Conservation (phyloP, 2,888 invertebrate genomes). For the Philaethria dido region DNA sequence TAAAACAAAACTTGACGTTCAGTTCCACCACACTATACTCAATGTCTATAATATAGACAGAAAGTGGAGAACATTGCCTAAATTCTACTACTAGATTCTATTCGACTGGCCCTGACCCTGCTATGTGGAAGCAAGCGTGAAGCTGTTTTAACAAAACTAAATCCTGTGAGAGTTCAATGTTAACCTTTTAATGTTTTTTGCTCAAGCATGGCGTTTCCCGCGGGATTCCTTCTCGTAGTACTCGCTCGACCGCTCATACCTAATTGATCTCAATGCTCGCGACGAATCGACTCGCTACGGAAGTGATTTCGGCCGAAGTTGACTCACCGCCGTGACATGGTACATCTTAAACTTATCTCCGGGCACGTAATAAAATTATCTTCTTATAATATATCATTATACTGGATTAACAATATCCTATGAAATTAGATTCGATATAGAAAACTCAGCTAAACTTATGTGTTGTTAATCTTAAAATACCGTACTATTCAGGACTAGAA, state of each 20-base stretch:
- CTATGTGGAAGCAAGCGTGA: no score
- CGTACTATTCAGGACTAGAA: slow-evolving; percentile 39
- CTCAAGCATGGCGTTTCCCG: slow-evolving; percentile 49
- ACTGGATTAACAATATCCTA: not conserved
- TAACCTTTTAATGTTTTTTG: slow-evolving; percentile 23
- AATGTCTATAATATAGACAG: no score
- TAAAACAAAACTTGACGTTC: no score
- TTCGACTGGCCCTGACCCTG: no score
- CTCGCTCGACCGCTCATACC: slow-evolving; percentile 61
- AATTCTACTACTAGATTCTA: no score
- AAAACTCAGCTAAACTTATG: not conserved
- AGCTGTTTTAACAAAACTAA: not conserved
- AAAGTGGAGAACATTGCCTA: no score
- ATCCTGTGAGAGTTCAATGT: not conserved
- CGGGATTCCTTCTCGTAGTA: slow-evolving; percentile 77
- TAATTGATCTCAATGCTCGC: slow-evolving; percentile 81
- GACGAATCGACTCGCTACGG: slow-evolving; percentile 76
- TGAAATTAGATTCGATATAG: not conserved
- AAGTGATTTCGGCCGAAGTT: slow-evolving; percentile 66
- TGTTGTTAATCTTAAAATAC: slow-evolving; percentile 20
- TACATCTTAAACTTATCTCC: slow-evolving; percentile 29
- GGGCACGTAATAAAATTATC: slow-evolving; percentile 31
- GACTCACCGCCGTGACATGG: slow-evolving; percentile 56
- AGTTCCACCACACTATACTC: no score
- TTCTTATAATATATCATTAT: not conserved